Conservation (phyloP, 2,888 invertebrate genomes). For the Standfussiana lucernea region DNA sequence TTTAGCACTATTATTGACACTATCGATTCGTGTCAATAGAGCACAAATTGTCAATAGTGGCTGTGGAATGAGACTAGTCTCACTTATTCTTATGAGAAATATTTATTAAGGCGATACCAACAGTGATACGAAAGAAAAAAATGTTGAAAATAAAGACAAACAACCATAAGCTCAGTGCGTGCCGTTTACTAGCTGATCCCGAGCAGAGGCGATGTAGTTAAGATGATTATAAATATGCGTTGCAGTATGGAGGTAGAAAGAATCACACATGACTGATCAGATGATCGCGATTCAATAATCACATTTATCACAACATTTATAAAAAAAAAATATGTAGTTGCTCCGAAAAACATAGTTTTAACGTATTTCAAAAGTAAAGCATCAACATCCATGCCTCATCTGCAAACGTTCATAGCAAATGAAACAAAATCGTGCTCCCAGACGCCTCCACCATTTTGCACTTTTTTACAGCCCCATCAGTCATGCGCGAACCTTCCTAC, state of each 20-base stretch:
- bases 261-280: not conserved
- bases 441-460: slow-evolving; percentile 2
- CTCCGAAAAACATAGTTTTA: not conserved
- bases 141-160: not conserved
- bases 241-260: not conserved
- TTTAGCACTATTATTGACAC: slow-evolving; percentile 34
- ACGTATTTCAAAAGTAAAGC: not conserved
- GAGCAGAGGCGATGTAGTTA: too few relatives aligned
- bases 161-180: not conserved
- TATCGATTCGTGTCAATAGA: slow-evolving; percentile 26
- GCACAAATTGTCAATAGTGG: not conserved
- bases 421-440: slow-evolving; percentile 20
- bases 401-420: slow-evolving; percentile 5
- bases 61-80: not conserved
- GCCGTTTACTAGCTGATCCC: not conserved
- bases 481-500: slow-evolving; percentile 43
- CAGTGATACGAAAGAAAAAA: not conserved
- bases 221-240: not conserved
- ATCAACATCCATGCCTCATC: not conserved
- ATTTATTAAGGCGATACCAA: slow-evolving; percentile 24
- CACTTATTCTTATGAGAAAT: slow-evolving; percentile 1
- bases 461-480: slow-evolving; percentile 32
- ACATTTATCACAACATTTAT: not conserved
- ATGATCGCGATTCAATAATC: not conserved
- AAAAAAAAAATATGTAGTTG: too few relatives aligned